A percentile compares a stretch with the other conserved stretches of the same genome.
Evolutionary conservation across 2,113 vertebrate species (phyloP).

Genomic region (Camelus bactrianus): DNA sequence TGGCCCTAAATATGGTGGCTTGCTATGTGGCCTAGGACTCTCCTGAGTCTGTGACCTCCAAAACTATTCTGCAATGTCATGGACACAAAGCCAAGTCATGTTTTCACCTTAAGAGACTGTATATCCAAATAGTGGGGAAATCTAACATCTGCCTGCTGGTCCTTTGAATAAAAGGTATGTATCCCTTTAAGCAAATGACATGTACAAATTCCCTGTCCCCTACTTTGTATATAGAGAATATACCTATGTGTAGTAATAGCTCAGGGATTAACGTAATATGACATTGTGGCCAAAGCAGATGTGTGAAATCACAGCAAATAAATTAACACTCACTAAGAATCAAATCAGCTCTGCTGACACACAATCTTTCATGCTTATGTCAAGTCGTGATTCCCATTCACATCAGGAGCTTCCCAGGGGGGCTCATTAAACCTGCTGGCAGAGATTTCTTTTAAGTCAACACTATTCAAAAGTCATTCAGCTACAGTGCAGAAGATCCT

Average conservation of each 20-base stretch:
- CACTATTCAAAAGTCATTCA: conserved; percentile 56
- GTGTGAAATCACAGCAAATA: conserved; percentile 75
- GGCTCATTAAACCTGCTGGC: conserved; percentile 69
- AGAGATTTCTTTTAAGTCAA: conserved; percentile 72
- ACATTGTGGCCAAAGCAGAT: conserved; percentile 66
- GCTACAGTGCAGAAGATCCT: conserved; percentile 41
- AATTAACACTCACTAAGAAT: conserved; percentile 71
- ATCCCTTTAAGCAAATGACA: conserved; percentile 37
- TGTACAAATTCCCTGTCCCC: not conserved
- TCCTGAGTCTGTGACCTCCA: not conserved
- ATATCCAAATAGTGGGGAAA: not conserved
- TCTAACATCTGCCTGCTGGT: not conserved
- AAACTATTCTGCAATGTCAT: not conserved
- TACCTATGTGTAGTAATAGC: conserved; percentile 45
- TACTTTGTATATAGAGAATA: conserved; percentile 29
- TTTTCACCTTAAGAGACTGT: not conserved
- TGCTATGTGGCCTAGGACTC: not conserved
- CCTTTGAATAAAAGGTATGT: conserved; percentile 44
- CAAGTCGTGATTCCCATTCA: conserved; percentile 78
- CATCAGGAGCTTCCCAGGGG: conserved; percentile 62
- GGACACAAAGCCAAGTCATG: not conserved
- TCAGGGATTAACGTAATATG: conserved; percentile 67
- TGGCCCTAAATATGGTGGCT: not conserved
- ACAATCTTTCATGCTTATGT: conserved; percentile 65
- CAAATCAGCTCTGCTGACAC: conserved; percentile 60